Conservation (phyloP, 2,888 invertebrate species). For the Orchesellides sinensis region DNA sequence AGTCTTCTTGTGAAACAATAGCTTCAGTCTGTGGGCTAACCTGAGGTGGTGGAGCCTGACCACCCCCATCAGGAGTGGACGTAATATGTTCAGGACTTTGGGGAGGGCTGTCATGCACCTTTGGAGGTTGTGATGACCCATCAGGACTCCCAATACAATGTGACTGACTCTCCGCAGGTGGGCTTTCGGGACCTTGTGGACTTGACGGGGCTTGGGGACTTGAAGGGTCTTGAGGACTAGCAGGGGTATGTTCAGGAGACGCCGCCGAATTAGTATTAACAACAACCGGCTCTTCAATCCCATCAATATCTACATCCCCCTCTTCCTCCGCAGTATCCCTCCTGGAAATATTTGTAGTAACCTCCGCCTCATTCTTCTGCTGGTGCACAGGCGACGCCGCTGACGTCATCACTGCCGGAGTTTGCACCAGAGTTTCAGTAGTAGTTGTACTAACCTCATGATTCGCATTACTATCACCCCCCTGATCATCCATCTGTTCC, state of each 20-base stretch:
- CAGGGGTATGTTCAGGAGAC: not conserved
- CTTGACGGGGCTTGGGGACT: conserved; percentile 6
- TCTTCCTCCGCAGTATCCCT: conserved; percentile 7
- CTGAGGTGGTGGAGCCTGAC: not conserved
- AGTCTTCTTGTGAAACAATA: conserved; percentile 43
- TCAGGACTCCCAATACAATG: conserved; percentile 7
- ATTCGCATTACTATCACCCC: not conserved
- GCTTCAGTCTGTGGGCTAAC: conserved; percentile 23
- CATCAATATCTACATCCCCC: conserved; percentile 32
- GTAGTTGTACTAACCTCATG: conserved; percentile 18
- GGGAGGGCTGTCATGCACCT: conserved; percentile 28
- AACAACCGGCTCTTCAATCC: conserved; percentile 3
- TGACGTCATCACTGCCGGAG: not conserved
- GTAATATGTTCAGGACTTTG: conserved; percentile 23
- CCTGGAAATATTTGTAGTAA: not conserved
- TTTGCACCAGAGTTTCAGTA: not conserved
- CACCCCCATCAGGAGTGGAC: not conserved
- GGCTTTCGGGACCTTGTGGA: conserved; percentile 37
- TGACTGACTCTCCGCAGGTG: not conserved
- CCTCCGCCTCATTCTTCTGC: not conserved
- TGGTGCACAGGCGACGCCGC: not conserved
- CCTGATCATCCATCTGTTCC: not conserved
- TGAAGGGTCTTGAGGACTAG: conserved; percentile 1
- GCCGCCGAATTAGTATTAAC: not conserved
- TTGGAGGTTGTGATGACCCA: not conserved